Conservation (phyloP, 1,140 invertebrate species). For the Pteromalus puparum region DNA sequence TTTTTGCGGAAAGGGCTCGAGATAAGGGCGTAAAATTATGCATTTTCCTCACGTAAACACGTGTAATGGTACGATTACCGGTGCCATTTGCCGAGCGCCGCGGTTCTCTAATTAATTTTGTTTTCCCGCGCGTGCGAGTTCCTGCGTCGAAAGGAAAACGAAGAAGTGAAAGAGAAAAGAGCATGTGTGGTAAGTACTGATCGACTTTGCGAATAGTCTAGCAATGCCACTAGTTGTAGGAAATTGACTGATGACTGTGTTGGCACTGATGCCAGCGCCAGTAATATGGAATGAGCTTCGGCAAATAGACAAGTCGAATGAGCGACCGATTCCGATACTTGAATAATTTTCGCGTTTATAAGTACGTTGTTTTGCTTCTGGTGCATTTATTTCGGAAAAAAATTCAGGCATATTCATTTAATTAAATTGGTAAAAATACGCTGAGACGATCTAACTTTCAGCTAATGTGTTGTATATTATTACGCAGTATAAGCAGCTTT, state of each 20-base stretch:
- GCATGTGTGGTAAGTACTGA: no score
- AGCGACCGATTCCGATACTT: not conserved
- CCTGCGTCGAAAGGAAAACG: not conserved
- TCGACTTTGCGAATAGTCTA: no score
- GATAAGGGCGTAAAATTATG: not conserved
- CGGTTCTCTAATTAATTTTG: no score
- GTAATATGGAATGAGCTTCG: not conserved
- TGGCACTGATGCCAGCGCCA: not conserved
- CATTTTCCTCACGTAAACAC: not conserved
- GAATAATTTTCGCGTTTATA: not conserved
- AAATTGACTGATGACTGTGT: not conserved
- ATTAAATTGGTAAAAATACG: no score
- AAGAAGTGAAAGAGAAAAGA: not conserved
- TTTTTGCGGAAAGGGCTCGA: no score
- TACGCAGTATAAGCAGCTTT: not conserved
- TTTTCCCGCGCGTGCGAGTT: no score
- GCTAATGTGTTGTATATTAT: not conserved
- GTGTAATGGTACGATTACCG: not conserved
- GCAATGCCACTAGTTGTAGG: no score
- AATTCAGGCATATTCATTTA: no score
- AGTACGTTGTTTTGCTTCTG: not conserved
- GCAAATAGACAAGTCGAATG: not conserved
- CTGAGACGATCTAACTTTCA: no score
- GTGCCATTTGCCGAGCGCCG: not conserved
- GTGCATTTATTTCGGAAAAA: no score